A percentile compares a stretch with the other conserved stretches of the same genome.
Evolutionary conservation across 2,113 vertebrate genomes (phyloP).

Genomic region (Planiliza haematocheilus): DNA sequence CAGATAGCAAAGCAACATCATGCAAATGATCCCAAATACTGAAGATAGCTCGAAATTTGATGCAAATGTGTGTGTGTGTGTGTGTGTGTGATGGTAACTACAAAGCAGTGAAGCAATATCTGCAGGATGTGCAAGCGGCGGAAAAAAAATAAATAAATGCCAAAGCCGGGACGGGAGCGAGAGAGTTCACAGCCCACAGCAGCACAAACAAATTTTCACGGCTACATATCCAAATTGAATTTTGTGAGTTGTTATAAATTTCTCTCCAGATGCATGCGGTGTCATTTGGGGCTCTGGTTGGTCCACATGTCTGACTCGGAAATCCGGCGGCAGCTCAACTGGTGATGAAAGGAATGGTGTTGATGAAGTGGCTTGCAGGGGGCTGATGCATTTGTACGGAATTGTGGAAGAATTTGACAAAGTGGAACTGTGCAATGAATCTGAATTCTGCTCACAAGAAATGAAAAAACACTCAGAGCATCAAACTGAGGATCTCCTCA

Average conservation of each 20-base stretch:
- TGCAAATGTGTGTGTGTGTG: slow-evolving; percentile 50
- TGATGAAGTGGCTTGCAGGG: slow-evolving; percentile 2
- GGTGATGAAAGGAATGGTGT: slow-evolving; percentile 22
- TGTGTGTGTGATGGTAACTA: slow-evolving; percentile 38
- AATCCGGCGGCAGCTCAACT: slow-evolving; percentile 23
- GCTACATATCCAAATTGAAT: slow-evolving; percentile 48
- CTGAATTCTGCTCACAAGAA: too few species aligned
- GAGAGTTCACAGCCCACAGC: slow-evolving; percentile 45
- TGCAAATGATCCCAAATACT: slow-evolving; percentile 59
- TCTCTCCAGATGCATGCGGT: slow-evolving; percentile 24
- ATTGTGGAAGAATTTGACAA: neutral
- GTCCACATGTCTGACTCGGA: slow-evolving; percentile 10
- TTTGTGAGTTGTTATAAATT: slow-evolving; percentile 45
- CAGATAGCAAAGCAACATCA: slow-evolving; percentile 55
- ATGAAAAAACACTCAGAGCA: slow-evolving; percentile 1
- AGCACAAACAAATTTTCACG: slow-evolving; percentile 53
- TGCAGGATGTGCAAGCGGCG: slow-evolving; percentile 39
- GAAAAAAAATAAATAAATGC: slow-evolving; percentile 36
- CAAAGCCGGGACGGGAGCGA: neutral
- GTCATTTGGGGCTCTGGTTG: slow-evolving; percentile 10
- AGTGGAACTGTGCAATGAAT: neutral
- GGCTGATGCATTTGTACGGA: neutral
- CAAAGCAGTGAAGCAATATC: slow-evolving; percentile 47
- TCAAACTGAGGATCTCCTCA: neutral
- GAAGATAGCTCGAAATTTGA: slow-evolving; percentile 44